Evolutionary conservation across 2,113 vertebrate genomes (phyloP).

Genomic region (Pitta sordida): DNA sequence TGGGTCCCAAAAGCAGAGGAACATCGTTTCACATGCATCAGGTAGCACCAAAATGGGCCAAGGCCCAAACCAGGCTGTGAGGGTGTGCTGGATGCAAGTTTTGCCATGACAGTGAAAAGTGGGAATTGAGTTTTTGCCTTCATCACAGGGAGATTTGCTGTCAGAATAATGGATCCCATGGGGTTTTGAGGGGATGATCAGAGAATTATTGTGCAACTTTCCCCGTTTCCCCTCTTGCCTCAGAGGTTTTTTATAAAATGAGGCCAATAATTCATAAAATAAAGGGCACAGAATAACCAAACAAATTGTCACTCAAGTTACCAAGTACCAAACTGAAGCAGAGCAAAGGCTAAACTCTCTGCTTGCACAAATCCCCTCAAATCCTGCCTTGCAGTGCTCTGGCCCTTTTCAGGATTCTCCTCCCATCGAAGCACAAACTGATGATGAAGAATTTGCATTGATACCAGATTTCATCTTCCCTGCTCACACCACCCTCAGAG

Average conservation of each 20-base stretch:
- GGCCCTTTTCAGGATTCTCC: background rate
- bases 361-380: background rate
- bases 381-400: background rate
- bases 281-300: background rate
- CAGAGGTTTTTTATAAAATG: background rate
- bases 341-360: background rate
- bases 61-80: background rate
- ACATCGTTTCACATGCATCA: background rate
- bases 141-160: background rate
- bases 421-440: background rate
- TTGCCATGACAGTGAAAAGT: background rate
- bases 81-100: background rate
- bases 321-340: background rate
- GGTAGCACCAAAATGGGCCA: background rate
- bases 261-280: background rate
- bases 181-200: background rate
- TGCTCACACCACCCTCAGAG: background rate
- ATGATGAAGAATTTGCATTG: background rate
- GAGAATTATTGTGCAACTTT: conserved; percentile 9
- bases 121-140: background rate
- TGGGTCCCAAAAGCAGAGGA: background rate
- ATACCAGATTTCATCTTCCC: background rate
- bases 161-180: background rate
- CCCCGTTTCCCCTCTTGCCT: background rate
- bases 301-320: background rate